Conservation (phyloP, 2,888 invertebrate species). For the Scaptomyza reducta region DNA sequence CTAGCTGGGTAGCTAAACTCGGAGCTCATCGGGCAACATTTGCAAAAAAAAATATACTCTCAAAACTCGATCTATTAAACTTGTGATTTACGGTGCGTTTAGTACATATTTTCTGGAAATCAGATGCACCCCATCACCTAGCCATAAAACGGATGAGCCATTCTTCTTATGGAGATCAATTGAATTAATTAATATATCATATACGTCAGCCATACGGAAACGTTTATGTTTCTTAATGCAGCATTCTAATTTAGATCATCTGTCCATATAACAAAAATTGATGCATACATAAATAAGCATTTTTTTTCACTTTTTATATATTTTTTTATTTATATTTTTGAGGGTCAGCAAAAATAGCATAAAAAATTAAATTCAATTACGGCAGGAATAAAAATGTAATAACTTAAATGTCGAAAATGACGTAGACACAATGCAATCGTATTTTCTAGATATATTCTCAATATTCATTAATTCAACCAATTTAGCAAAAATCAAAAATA, state of each 20-base stretch:
- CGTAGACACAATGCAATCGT: too few species aligned
- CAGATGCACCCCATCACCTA: slow-evolving; percentile 14
- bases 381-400: too few species aligned
- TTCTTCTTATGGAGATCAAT: slow-evolving; percentile 43
- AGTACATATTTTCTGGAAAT: slow-evolving; percentile 60
- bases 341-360: too few species aligned
- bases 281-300: too few species aligned
- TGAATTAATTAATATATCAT: slow-evolving; percentile 30
- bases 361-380: too few species aligned
- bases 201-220: slow-evolving; percentile 28
- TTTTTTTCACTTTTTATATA: too few species aligned
- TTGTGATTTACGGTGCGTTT: slow-evolving; percentile 58
- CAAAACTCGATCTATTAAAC: slow-evolving; percentile 72
- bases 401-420: too few species aligned
- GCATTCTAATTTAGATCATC: slow-evolving; percentile 17
- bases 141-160: slow-evolving; percentile 28
- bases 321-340: too few species aligned
- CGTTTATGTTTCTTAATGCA: slow-evolving; percentile 29
- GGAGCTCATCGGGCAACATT: slow-evolving; percentile 31
- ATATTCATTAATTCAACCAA: too few species aligned
- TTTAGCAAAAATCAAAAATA: too few species aligned
- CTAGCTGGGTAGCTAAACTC: neutral
- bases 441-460: too few species aligned
- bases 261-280: neutral
- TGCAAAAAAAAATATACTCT: slow-evolving; percentile 30